Percentiles rank a stretch among this genome's conserved stretches.
Evolutionary conservation across 2,797 vertebrate genomes (phyloP).

Genomic region (Hirundo rustica): DNA sequence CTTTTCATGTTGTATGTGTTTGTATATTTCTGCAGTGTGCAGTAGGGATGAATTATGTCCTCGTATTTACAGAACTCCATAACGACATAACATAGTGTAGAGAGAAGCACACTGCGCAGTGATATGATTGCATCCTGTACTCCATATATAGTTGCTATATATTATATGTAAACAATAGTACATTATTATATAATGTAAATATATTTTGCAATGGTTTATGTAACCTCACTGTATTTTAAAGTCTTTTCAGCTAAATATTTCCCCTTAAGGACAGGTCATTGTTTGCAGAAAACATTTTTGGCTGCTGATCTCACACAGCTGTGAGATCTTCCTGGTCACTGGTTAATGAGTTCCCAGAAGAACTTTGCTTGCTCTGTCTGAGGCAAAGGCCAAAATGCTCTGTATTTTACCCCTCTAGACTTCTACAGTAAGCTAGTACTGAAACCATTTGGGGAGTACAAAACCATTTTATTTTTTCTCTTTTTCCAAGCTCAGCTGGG

Average conservation of each 20-base stretch:
- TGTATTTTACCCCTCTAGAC: neutral
- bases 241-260: neutral
- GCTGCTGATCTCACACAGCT: neutral
- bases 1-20: neutral
- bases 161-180: neutral
- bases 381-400: neutral
- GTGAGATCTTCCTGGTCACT: neutral
- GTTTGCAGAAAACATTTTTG: neutral
- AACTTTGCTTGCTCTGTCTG: neutral
- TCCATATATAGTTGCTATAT: neutral
- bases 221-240: neutral
- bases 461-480: neutral
- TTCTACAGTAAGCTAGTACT: neutral
- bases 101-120: neutral
- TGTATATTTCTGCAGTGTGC: neutral
- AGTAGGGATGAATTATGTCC: neutral
- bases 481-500: neutral
- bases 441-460: neutral
- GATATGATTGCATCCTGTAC: neutral
- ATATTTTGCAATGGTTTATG: neutral
- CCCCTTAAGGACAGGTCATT: neutral
- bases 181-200: neutral
- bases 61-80: neutral
- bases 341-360: constrained; percentile 20
- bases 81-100: neutral